Evolutionary conservation across 2,888 invertebrate genomes (phyloP), one percentile per base, ranked within the genome.

Genomic region (Lasioglossum pauxillum): DNA sequence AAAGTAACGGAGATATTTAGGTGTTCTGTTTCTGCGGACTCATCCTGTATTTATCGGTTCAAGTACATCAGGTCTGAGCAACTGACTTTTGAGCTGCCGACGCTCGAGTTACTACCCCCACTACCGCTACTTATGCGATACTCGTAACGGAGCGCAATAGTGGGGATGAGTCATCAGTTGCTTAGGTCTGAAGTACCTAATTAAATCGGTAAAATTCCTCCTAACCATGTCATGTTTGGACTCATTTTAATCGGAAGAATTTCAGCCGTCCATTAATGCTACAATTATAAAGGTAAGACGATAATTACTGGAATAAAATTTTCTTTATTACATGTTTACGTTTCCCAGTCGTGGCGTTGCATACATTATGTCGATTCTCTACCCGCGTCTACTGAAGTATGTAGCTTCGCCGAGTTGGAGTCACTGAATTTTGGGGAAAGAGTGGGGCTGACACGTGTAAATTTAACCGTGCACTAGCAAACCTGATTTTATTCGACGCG

Each of bases 401-500:
- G 2, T 19, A 19, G 7, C 19, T 19, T 5, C 2, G 49, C 19
- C 7, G 49, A 19, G 46, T 46, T 19, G 0, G 19, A 46, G 46
- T 5, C 46, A 16, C 16, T 46, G 46, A 49, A 49, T 19, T 49
- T 19, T 49, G 7, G 2, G 8, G 0, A 23, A 23, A 53, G 7
- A 53, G 7, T 23, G 49, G 2, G 23, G 19, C 7, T 19, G 49
- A n/a, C 2, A 3, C 23, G 10, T 23, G n/a, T 53, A 53, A 53
- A 53, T 53, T 53, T 53, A 53, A 23, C 53, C 53, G 3, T 53
- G 53, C 53, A 53, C 23, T 14, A 5, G 2, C 14, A 60, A 4
- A 27, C n/a, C 60, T 5, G 57, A 46, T 87, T 80, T 80, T 83
- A 85, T 73, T 76, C 60, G 78, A 23, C 77, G 53, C 78, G 73